These are phyloP conservation scores for Vulpes ferrilata DNA, from an alignment of 2,113 vertebrate species.

Conservation along the genomic window DNA sequence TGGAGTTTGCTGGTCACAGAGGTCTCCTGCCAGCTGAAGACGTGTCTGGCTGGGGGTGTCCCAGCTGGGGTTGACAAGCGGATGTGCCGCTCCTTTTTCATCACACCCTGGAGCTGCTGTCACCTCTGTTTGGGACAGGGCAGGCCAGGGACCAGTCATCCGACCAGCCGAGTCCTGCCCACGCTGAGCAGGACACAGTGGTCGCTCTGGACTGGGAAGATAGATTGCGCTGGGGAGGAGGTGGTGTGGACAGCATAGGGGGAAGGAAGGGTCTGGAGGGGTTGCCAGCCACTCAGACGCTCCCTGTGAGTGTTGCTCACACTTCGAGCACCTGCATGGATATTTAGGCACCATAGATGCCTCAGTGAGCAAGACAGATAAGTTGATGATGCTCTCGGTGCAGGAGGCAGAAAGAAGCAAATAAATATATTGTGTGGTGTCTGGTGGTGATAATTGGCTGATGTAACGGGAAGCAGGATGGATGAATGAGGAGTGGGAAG, in stretches of 20 bases:
- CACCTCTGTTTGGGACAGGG: background rate
- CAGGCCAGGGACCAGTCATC: background rate
- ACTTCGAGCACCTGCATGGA: accelerated
- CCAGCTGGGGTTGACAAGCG: background rate
- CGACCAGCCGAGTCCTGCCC: background rate
- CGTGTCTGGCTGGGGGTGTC: accelerated
- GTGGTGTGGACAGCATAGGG: accelerated
- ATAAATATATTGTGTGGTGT: accelerated
- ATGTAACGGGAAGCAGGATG: accelerated
- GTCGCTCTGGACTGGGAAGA: background rate
- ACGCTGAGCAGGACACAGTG: background rate
- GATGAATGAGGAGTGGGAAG: background rate
- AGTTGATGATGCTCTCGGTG: background rate
- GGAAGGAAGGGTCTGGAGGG: background rate
- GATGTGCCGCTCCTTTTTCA: accelerated
- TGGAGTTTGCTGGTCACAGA: too few relatives aligned
- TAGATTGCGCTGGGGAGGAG: background rate
- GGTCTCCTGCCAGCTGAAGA: background rate
- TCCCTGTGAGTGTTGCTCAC: accelerated
- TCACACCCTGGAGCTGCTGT: background rate
- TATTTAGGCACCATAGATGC: accelerated
- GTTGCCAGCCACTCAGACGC: accelerated
- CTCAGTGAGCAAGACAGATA: accelerated
- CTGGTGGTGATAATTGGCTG: background rate
- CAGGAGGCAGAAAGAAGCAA: background rate